These are phyloP conservation scores for Oligia latruncula DNA, from an alignment of 2,888 invertebrate species.

Conservation along the genomic window DNA sequence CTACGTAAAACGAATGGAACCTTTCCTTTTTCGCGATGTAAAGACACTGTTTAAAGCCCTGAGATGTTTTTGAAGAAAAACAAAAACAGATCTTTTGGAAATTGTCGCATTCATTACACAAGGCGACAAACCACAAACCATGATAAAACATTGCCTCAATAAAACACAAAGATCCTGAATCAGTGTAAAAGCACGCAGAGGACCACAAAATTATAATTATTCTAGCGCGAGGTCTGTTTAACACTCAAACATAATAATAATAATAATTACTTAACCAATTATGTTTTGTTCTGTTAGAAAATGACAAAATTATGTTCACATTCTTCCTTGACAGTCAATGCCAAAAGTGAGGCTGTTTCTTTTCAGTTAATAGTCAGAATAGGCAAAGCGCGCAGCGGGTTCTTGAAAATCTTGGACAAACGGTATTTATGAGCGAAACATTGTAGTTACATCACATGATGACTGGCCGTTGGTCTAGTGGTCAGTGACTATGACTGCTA, in stretches of 20 bases:
- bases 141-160: not conserved
- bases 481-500: no score
- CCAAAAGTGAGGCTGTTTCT: not conserved
- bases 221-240: not conserved
- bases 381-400: not conserved
- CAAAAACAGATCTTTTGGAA: not conserved
- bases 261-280: not conserved
- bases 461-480: no score
- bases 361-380: not conserved
- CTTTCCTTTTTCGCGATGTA: not conserved
- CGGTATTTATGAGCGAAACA: no score
- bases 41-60: not conserved
- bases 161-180: conserved; percentile 3
- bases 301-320: not conserved
- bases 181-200: not conserved
- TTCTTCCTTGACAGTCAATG: not conserved
- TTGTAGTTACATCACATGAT: no score
- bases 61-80: not conserved
- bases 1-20: not conserved
- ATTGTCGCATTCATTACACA: not conserved
- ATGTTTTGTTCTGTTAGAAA: not conserved
- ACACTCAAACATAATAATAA: not conserved
- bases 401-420: not conserved
- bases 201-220: conserved; percentile 7
- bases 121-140: not conserved